These are phyloP conservation scores for Antechinus stuartii DNA, from an alignment of 2,113 vertebrate genomes.

Conservation along the genomic window DNA sequence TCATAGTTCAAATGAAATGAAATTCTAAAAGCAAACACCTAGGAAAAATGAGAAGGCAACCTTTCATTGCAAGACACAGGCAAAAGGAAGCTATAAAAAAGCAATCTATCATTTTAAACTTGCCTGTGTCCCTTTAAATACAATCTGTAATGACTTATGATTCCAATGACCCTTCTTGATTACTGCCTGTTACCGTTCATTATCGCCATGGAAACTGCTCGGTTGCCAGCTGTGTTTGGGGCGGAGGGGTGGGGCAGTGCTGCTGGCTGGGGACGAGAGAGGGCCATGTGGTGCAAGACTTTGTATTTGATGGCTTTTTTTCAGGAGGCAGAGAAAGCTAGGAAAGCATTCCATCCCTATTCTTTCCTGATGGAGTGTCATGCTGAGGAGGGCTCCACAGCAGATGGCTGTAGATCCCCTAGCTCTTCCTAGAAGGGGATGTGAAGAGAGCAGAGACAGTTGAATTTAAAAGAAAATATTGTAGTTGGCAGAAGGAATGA, in stretches of 20 bases:
- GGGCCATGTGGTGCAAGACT: constrained; percentile 35
- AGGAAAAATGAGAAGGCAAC: constrained; percentile 33
- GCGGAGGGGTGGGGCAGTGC: constrained; percentile 32
- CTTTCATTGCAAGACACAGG: constrained; percentile 1
- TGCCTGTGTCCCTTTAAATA: constrained; percentile 70
- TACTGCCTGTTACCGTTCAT: constrained; percentile 75
- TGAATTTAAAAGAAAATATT: constrained; percentile 54
- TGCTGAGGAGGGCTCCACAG: constrained; percentile 24
- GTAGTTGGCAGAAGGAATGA: constrained; percentile 28
- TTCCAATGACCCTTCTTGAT: constrained; percentile 75
- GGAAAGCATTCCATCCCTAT: not conserved
- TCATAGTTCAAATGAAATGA: constrained; percentile 32
- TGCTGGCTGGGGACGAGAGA: constrained; percentile 57
- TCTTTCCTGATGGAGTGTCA: constrained; percentile 5
- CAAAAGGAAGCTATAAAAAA: constrained; percentile 17
- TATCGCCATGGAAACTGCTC: constrained; percentile 78
- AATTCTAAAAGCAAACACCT: constrained; percentile 14
- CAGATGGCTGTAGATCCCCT: constrained; percentile 61
- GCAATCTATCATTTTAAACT: constrained; percentile 65
- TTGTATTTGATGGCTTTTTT: constrained; percentile 38
- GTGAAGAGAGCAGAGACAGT: constrained; percentile 53
- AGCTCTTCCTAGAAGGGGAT: constrained; percentile 55
- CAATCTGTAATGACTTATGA: constrained; percentile 77
- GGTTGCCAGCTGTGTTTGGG: constrained; percentile 74
- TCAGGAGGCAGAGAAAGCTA: constrained; percentile 28